These are phyloP conservation scores for Brachyopa scutellaris DNA, from an alignment of 2,888 invertebrate genomes.

Conservation along the genomic window DNA sequence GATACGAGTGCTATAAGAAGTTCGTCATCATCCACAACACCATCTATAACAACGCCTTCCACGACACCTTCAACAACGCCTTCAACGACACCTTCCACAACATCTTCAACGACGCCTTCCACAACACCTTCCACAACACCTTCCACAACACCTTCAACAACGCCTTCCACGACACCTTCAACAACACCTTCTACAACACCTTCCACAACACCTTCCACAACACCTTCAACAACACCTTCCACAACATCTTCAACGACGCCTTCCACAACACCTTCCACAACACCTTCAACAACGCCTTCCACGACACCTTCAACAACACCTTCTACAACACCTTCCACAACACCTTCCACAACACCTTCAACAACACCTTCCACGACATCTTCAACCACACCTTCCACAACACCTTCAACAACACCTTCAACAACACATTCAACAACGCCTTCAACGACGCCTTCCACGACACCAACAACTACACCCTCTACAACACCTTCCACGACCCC, in stretches of 20 bases:
- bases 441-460: not conserved
- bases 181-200: not conserved
- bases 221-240: not conserved
- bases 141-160: not conserved
- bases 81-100: not conserved
- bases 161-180: not conserved
- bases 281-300: not conserved
- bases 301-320: not conserved
- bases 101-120: not conserved
- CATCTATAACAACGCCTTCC: too few relatives aligned
- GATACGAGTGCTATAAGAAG: not conserved
- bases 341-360: not conserved
- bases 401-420: not conserved
- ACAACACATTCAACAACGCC: not conserved
- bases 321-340: not conserved
- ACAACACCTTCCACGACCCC: not conserved
- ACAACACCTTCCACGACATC: not conserved
- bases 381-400: not conserved
- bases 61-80: not conserved
- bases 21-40: too few relatives aligned
- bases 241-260: not conserved
- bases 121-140: not conserved
- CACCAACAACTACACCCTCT: not conserved
- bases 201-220: not conserved
- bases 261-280: not conserved